A percentile compares a stretch with the other conserved stretches of the same genome.
Evolutionary conservation across 2,888 invertebrate genomes (phyloP).

Genomic region (Amblyteles armatorius): DNA sequence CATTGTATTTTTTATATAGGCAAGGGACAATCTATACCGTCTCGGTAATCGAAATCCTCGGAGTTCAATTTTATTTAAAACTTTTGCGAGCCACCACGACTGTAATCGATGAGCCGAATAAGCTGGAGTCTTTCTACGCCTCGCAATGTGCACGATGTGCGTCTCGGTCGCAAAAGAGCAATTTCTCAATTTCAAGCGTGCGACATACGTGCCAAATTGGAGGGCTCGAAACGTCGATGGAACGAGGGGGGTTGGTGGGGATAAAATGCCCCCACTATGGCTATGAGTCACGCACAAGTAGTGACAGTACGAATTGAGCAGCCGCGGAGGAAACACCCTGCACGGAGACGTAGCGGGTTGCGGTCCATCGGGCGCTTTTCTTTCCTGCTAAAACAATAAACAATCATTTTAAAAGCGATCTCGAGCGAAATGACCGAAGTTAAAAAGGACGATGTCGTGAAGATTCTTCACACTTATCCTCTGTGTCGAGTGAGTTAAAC

Average conservation of each 20-base stretch:
- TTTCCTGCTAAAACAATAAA: conserved; percentile 20
- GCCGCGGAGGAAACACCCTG: conserved; percentile 60
- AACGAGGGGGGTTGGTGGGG: conserved; percentile 39
- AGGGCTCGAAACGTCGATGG: conserved; percentile 60
- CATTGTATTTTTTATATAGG: too few relatives aligned
- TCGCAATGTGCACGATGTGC: not conserved
- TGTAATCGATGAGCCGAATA: not conserved
- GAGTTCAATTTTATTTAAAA: too few relatives aligned
- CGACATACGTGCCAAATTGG: conserved; percentile 40
- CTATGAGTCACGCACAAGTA: conserved; percentile 63
- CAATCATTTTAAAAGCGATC: conserved; percentile 1
- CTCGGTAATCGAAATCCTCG: too few relatives aligned
- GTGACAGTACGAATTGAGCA: conserved; percentile 64
- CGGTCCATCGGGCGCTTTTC: conserved; percentile 29
- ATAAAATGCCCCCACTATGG: conserved; percentile 41
- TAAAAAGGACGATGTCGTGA: conserved; percentile 84
- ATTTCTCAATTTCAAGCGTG: conserved; percentile 32
- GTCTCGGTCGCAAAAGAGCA: not conserved
- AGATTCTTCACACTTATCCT: conserved; percentile 87
- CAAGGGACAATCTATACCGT: too few relatives aligned
- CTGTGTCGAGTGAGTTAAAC: conserved; percentile 86
- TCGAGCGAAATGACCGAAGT: conserved; percentile 81
- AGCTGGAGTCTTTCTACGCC: not conserved
- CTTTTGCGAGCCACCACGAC: too few relatives aligned
- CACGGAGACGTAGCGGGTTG: conserved; percentile 44